phyloP scores from a whole-genome alignment of 2,888 invertebrate genomes.

The Abrostola tripartita region DNA sequence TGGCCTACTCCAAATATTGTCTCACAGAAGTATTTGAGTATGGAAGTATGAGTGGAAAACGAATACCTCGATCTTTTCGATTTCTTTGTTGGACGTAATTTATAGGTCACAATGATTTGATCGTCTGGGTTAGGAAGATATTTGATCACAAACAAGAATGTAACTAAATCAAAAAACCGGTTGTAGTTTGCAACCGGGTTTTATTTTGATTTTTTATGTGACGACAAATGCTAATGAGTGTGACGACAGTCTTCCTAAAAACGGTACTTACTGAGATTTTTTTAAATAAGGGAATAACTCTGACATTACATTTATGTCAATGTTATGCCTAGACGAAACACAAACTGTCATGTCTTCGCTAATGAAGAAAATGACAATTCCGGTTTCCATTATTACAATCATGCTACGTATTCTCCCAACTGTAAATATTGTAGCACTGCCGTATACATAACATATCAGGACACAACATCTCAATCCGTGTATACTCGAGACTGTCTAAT shows the following conservation, averaged over 20 bases:
- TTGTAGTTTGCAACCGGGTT: no score
- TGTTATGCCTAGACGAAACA: no score
- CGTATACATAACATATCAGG: background rate
- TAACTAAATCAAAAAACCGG: no score
- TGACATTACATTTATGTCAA: no score
- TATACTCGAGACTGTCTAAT: constrained; percentile 20
- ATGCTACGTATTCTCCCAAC: background rate
- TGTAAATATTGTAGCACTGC: background rate
- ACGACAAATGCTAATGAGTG: no score
- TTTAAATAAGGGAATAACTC: no score
- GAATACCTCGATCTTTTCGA: background rate
- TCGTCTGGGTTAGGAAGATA: background rate
- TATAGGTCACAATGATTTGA: constrained; percentile 1
- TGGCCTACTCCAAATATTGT: constrained; percentile 1
- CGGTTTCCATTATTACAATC: background rate
- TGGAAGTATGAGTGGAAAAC: background rate
- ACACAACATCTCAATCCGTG: constrained; percentile 22
- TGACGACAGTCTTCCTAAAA: no score
- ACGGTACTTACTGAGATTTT: no score
- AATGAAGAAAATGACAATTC: no score
- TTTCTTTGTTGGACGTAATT: constrained; percentile 2
- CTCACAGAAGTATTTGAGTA: constrained; percentile 1
- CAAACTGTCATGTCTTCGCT: no score
- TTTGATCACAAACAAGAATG: no score
- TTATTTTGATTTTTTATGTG: no score